These are phyloP conservation scores for Uropetala carovei DNA, from an alignment of 2,888 invertebrate species.

Conservation along the genomic window DNA sequence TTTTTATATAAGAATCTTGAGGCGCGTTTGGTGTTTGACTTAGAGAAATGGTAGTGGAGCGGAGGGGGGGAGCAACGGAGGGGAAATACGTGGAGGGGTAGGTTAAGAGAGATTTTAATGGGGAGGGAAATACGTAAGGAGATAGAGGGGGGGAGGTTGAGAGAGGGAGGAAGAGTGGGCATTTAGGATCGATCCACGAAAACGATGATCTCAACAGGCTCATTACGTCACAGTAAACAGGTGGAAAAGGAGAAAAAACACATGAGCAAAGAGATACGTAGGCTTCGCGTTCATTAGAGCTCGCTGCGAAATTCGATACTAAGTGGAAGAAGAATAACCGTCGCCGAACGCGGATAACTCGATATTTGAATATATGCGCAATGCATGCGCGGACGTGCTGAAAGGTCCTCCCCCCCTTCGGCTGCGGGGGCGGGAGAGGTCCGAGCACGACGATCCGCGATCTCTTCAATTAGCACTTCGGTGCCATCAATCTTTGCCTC, in stretches of 20 bases:
- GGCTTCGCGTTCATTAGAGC: neutral
- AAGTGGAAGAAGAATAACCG: neutral
- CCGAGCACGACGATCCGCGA: too few species aligned
- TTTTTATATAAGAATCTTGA: neutral
- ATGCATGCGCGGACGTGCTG: neutral
- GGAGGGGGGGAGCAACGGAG: too few species aligned
- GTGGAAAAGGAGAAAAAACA: neutral
- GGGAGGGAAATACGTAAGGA: neutral
- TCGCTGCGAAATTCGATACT: neutral
- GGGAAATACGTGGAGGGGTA: too few species aligned
- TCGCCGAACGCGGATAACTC: neutral
- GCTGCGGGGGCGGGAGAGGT: too few species aligned
- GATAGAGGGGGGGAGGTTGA: neutral
- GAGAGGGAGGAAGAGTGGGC: slow-evolving; percentile 20
- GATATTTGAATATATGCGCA: slow-evolving; percentile 13
- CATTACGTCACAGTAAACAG: slow-evolving; percentile 38
- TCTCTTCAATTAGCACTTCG: too few species aligned
- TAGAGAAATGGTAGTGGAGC: neutral
- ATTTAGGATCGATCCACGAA: neutral
- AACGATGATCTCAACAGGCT: neutral
- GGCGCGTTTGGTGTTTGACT: neutral
- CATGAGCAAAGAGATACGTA: neutral
- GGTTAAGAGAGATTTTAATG: neutral
- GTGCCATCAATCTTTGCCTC: too few species aligned
- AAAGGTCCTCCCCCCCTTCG: too few species aligned